A percentile compares a stretch with the other conserved stretches of the same genome.
phyloP scores from a whole-genome alignment of 1,140 invertebrate species.

The Apocrypta bakeri region DNA sequence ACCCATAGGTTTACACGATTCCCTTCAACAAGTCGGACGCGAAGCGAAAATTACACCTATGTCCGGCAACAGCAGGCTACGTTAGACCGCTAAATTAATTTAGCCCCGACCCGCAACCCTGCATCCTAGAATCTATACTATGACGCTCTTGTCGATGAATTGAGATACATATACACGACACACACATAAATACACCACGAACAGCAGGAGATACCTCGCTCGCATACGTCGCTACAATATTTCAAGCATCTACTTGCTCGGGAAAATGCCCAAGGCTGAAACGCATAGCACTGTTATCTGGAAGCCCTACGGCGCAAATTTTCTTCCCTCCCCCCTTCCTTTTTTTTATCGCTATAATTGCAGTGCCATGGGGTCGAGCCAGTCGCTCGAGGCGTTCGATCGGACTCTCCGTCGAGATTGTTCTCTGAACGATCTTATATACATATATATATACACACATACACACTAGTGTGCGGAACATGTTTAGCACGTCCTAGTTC shows the following conservation, averaged over 20 bases:
- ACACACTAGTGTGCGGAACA: too few relatives aligned
- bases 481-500: not conserved
- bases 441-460: too few relatives aligned
- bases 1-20: not conserved
- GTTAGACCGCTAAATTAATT: not conserved
- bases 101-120: too few relatives aligned
- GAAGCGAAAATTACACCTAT: not conserved
- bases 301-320: not conserved
- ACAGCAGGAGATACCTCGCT: too few relatives aligned
- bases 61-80: too few relatives aligned
- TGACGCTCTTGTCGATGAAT: not conserved
- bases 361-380: not conserved
- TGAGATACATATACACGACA: not conserved
- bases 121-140: too few relatives aligned
- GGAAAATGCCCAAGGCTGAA: not conserved
- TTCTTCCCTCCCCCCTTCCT: not conserved
- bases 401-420: not conserved
- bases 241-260: too few relatives aligned
- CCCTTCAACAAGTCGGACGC: not conserved
- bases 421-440: not conserved
- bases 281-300: not conserved
- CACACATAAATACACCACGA: too few relatives aligned
- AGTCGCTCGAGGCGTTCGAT: not conserved
- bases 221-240: too few relatives aligned
- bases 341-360: constrained; percentile 16